These are phyloP conservation scores for Xiphophorus couchianus DNA, from an alignment of 2,113 vertebrate genomes.

Conservation along the genomic window DNA sequence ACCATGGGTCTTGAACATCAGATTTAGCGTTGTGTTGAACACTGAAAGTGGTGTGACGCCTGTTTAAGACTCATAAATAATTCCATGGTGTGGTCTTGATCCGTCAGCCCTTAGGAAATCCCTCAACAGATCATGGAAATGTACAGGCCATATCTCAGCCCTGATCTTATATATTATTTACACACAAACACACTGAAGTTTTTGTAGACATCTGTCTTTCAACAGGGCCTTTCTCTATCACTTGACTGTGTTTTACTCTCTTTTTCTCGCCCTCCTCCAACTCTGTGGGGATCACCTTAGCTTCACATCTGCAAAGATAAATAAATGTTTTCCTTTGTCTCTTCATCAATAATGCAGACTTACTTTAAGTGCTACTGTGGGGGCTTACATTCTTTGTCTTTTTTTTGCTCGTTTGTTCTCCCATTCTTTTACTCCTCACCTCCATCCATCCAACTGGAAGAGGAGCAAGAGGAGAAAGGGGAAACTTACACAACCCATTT, in stretches of 20 bases:
- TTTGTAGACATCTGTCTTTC: slow-evolving; percentile 49
- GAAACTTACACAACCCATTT: slow-evolving; percentile 69
- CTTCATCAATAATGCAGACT: slow-evolving; percentile 90
- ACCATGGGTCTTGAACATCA: slow-evolving; percentile 15
- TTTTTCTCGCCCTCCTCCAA: slow-evolving; percentile 26
- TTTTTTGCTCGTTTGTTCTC: slow-evolving; percentile 38
- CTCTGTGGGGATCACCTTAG: slow-evolving; percentile 50
- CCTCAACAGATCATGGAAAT: slow-evolving; percentile 53
- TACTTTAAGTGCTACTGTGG: slow-evolving; percentile 88
- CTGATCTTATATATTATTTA: slow-evolving; percentile 52
- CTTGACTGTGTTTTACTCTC: slow-evolving; percentile 40
- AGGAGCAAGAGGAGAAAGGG: slow-evolving; percentile 22
- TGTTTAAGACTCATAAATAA: slow-evolving; percentile 61
- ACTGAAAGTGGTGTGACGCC: slow-evolving; percentile 18
- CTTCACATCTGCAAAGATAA: slow-evolving; percentile 75
- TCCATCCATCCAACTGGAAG: slow-evolving; percentile 44
- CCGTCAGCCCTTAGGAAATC: slow-evolving; percentile 59
- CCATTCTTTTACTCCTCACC: slow-evolving; percentile 33
- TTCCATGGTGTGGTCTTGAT: slow-evolving; percentile 53
- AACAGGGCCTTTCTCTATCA: slow-evolving; percentile 47
- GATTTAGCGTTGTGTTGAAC: slow-evolving; percentile 23
- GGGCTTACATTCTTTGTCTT: slow-evolving; percentile 80
- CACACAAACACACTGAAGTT: slow-evolving; percentile 36
- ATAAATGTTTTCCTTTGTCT: slow-evolving; percentile 90
- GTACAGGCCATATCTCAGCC: slow-evolving; percentile 45